Base-by-base conservation (phyloP, 2,888 invertebrate species). In the Cerceris ruficornis region DNA sequence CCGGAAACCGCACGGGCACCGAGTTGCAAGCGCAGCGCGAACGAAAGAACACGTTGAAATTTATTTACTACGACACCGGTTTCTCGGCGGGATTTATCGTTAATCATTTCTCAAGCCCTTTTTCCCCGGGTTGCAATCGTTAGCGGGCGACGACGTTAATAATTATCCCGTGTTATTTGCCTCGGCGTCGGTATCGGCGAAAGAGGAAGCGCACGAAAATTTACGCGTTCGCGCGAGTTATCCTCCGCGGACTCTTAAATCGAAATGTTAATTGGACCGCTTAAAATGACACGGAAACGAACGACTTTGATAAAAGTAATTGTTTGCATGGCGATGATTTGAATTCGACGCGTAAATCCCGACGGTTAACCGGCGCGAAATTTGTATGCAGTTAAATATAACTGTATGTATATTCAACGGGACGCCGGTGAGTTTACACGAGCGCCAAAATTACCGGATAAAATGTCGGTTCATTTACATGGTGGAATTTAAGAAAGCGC, bases 31-130 rank as follows among this genome's bases (percentile, higher is more conserved):
- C 14, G 28, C 11, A 28, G 49, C 41, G 52, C 7, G 39, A 41
- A 14, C 13, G 55, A 46, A 11, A 62, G 65, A 42, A 62, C 9
- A 52, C 61, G 54, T 67, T 13, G 76, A 66, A 76, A 77, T 76
- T 69, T 65, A 42, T 58, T 65, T 50, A 76, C 60, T 64, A 75
- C 75, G 60, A 65, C 75, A 77, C 69, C 65, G 76, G 69, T 77
- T 69, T 75, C 66, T 65, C 76, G 39, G 50, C 39, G 39, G 55
- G 69, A 69, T 77, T 75, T 75, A 77, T 77, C 60, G 57, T 54
- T 2, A 69, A 46, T 59, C 65, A 69, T 69, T 77, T 75, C 65
- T 75, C 65, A 39, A 43, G 8, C 68, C 52, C 49, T 55, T 50
- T 50, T 50, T 50, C n/a, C 50, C 6, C n/a, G 6, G 43, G 43